Evolutionary conservation across 1,140 invertebrate genomes (phyloP).

Genomic region (Penaeus indicus): DNA sequence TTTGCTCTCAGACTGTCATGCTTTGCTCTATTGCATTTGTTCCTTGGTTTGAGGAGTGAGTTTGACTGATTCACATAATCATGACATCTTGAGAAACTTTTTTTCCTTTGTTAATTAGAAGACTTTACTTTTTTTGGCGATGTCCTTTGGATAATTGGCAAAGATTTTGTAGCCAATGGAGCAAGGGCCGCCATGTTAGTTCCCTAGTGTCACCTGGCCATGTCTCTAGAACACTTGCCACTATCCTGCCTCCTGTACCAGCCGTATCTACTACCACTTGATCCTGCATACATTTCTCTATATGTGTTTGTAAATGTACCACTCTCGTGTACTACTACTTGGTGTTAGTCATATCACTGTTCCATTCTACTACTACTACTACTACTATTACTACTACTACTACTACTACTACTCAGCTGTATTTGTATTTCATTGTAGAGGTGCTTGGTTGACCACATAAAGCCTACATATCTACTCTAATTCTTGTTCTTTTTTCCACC

Average conservation of each 20-base stretch:
- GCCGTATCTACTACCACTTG: constrained; percentile 62
- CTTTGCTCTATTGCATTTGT: constrained; percentile 35
- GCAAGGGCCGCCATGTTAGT: constrained; percentile 55
- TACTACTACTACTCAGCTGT: constrained; percentile 61
- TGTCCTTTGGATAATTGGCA: no score
- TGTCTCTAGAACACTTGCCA: constrained; percentile 64
- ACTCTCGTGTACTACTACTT: constrained; percentile 63
- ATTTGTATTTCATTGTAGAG: constrained; percentile 65
- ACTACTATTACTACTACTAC: constrained; percentile 61
- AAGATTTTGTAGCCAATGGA: constrained; percentile 45
- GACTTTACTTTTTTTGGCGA: constrained; percentile 36
- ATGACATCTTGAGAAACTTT: constrained; percentile 53
- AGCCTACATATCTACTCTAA: constrained; percentile 64
- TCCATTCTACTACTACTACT: constrained; percentile 64
- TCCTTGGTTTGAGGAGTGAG: neutral
- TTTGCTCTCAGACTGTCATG: constrained; percentile 50
- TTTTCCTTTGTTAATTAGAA: constrained; percentile 32
- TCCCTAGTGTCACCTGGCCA: constrained; percentile 61
- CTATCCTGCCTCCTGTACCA: constrained; percentile 63
- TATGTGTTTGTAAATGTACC: constrained; percentile 64
- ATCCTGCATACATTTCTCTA: constrained; percentile 64
- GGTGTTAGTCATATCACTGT: constrained; percentile 64
- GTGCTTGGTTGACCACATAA: constrained; percentile 64
- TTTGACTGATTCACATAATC: constrained; percentile 25
- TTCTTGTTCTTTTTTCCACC: constrained; percentile 64